phyloP scores from a whole-genome alignment of 2,113 vertebrate genomes.

The Syngnathus floridae region DNA sequence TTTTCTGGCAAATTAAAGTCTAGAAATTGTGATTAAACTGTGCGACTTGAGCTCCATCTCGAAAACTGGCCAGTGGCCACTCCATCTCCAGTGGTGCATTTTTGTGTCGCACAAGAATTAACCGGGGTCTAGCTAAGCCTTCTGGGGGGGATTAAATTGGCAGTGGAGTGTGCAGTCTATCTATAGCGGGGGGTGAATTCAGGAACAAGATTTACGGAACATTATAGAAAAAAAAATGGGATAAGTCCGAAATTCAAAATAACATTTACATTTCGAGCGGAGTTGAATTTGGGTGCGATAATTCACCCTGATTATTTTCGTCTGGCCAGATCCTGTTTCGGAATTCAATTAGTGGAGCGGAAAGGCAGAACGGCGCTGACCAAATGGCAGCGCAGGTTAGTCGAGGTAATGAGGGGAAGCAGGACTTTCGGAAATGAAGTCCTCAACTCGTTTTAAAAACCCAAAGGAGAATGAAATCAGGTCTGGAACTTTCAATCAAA shows the following conservation, averaged over 20 bases:
- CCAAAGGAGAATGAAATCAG: not conserved
- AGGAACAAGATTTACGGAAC: not conserved
- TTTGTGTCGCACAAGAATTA: constrained; percentile 5
- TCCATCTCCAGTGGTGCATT: not conserved
- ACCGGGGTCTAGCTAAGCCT: not conserved
- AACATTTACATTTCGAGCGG: not conserved
- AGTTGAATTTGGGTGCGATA: not conserved
- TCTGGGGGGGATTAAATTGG: constrained; percentile 2
- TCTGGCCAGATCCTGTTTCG: constrained; percentile 2
- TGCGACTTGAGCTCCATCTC: not conserved
- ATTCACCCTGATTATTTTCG: not conserved
- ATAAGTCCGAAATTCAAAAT: not conserved
- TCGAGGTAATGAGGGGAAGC: constrained; percentile 3
- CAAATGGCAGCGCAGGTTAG: constrained; percentile 14
- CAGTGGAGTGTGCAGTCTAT: not conserved
- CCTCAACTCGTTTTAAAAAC: not conserved
- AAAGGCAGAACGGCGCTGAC: constrained; percentile 1
- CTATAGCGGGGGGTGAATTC: not conserved
- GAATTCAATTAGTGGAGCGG: constrained; percentile 27
- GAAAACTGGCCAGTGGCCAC: not conserved
- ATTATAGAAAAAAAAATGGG: not conserved
- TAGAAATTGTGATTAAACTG: not conserved
- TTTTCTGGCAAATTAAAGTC: constrained; percentile 1
- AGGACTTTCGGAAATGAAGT: constrained; percentile 2
- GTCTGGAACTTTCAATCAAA: not conserved